Percentiles rank a stretch among this genome's conserved stretches.
These are phyloP conservation scores for Triops longicaudatus DNA, from an alignment of 1,140 invertebrate genomes.

Conservation along the genomic window DNA sequence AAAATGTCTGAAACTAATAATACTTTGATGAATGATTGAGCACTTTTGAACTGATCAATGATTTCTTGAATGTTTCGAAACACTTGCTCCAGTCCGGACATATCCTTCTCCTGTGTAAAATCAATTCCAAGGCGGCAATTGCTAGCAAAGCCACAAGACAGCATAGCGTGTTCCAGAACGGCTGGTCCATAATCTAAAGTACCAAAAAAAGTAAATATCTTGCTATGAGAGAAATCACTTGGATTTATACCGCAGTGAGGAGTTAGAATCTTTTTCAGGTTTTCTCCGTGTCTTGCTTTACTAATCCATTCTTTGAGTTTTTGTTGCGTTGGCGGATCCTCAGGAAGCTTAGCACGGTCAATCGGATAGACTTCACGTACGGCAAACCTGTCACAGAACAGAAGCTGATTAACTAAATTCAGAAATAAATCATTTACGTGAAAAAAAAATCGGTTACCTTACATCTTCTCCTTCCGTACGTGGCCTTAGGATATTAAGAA, in stretches of 20 bases:
- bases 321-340: slow-evolving; percentile 43
- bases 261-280: slow-evolving; percentile 76
- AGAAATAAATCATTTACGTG: background rate
- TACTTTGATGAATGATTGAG: background rate
- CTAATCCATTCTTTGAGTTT: slow-evolving; percentile 50
- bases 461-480: slow-evolving; percentile 89
- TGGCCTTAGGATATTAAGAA: slow-evolving; percentile 86
- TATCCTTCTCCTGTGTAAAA: slow-evolving; percentile 55
- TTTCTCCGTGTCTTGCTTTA: slow-evolving; percentile 61
- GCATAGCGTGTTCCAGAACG: slow-evolving; percentile 79
- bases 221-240: background rate
- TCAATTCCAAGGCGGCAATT: slow-evolving; percentile 50
- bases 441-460: slow-evolving; percentile 41
- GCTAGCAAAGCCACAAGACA: slow-evolving; percentile 56
- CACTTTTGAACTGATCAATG: background rate
- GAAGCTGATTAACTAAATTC: slow-evolving; percentile 16
- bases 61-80: slow-evolving; percentile 38
- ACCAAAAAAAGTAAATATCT: slow-evolving; percentile 28
- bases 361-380: slow-evolving; percentile 86
- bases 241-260: slow-evolving; percentile 60
- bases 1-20: background rate
- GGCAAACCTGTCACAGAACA: slow-evolving; percentile 57
- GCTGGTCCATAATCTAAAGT: slow-evolving; percentile 72
- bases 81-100: slow-evolving; percentile 56
- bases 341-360: slow-evolving; percentile 51